A percentile compares a stretch with the other conserved stretches of the same genome.
phyloP scores from a whole-genome alignment of 2,797 vertebrate genomes.

The Avahi laniger region DNA sequence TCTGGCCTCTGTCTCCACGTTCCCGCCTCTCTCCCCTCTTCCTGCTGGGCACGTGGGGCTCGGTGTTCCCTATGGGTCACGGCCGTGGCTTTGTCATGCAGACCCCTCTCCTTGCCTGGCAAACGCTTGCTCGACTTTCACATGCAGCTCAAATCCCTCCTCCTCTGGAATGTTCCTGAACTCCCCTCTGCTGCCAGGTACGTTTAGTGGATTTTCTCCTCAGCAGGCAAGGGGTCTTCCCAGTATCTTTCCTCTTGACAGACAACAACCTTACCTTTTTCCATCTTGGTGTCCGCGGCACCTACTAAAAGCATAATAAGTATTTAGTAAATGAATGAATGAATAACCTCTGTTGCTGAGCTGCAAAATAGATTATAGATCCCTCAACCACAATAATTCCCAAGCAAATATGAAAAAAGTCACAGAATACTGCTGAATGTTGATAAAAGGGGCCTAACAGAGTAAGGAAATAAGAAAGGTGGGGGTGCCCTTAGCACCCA shows the following conservation, averaged over 20 bases:
- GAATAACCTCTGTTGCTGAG: neutral
- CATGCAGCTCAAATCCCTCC: neutral
- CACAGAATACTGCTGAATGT: neutral
- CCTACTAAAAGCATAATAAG: neutral
- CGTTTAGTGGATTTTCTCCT: neutral
- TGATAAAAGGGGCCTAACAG: neutral
- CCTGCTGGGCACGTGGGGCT: neutral
- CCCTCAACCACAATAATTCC: neutral
- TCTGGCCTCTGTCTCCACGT: neutral
- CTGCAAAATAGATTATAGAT: neutral
- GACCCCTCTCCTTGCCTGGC: neutral
- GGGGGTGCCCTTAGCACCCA: neutral
- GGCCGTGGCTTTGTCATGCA: neutral
- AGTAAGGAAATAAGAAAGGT: neutral
- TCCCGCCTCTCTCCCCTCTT: no score
- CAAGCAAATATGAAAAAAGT: neutral
- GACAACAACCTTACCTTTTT: neutral
- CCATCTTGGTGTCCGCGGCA: neutral
- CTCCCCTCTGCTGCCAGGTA: neutral
- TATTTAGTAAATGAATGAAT: neutral
- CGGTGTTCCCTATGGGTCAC: neutral
- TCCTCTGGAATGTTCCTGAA: neutral
- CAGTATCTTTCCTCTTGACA: neutral
- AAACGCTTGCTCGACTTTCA: neutral
- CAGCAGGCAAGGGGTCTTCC: neutral